Evolutionary conservation across 2,888 invertebrate genomes (phyloP).

Genomic region (Clistopyga incitator): DNA sequence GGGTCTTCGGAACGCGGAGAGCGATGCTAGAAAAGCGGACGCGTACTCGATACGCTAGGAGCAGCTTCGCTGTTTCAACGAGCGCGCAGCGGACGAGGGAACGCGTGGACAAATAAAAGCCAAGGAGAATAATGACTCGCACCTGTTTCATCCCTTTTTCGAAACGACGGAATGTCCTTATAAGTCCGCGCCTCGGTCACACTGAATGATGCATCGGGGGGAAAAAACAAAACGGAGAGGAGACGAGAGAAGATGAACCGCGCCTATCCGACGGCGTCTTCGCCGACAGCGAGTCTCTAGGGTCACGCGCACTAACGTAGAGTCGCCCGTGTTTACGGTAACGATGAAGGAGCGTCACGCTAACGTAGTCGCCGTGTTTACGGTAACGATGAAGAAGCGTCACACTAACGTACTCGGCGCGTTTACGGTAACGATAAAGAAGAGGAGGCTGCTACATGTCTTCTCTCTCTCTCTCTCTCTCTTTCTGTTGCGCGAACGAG

Average conservation of each 20-base stretch:
- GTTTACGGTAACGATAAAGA: constrained; percentile 32
- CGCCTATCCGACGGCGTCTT: constrained; percentile 31
- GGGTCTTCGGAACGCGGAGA: background rate
- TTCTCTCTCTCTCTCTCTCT: too few relatives aligned
- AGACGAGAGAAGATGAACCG: constrained; percentile 19
- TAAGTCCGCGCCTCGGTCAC: constrained; percentile 65
- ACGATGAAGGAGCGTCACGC: constrained; percentile 3
- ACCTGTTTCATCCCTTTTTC: constrained; percentile 68
- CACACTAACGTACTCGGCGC: too few relatives aligned
- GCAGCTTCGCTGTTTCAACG: constrained; percentile 7
- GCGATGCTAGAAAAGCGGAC: constrained; percentile 25
- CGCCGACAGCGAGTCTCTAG: constrained; percentile 14
- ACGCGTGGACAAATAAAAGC: constrained; percentile 57
- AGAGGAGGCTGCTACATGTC: too few relatives aligned
- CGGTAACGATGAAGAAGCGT: too few relatives aligned
- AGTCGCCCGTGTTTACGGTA: constrained; percentile 22
- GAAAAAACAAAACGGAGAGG: too few relatives aligned
- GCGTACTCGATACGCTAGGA: constrained; percentile 51
- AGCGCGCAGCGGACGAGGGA: constrained; percentile 38
- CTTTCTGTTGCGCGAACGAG: constrained; percentile 55
- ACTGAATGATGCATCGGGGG: constrained; percentile 69
- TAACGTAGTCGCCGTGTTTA: too few relatives aligned
- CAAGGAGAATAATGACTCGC: constrained; percentile 69
- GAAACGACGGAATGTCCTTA: constrained; percentile 56
- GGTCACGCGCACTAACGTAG: background rate